A percentile compares a stretch with the other conserved stretches of the same genome.
Conservation (phyloP, 2,888 invertebrate species). For the Xestia xanthographa region DNA sequence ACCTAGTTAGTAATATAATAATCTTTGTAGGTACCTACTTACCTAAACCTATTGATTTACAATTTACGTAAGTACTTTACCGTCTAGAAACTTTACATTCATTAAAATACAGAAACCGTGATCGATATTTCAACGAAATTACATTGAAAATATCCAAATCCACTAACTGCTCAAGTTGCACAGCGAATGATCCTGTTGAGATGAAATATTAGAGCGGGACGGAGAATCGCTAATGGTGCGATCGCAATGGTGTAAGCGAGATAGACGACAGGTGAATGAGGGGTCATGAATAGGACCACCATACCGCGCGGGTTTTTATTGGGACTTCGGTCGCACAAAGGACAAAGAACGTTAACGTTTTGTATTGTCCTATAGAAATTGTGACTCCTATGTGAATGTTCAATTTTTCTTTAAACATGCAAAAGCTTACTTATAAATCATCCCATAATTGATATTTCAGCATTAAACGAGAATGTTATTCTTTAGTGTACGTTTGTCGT, state of each 20-base stretch:
- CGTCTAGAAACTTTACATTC: background rate
- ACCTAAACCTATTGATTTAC: background rate
- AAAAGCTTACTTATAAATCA: background rate
- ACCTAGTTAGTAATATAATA: too few relatives aligned
- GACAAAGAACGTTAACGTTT: slow-evolving; percentile 21
- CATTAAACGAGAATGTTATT: background rate
- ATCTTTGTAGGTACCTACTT: background rate
- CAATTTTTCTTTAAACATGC: background rate
- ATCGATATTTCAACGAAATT: slow-evolving; percentile 33
- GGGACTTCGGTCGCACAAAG: slow-evolving; percentile 7
- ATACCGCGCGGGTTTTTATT: slow-evolving; percentile 34
- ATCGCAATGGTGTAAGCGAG: slow-evolving; percentile 73
- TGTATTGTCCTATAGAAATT: background rate
- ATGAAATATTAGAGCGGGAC: slow-evolving; percentile 77
- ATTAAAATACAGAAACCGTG: background rate
- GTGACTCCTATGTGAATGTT: background rate
- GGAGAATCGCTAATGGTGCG: slow-evolving; percentile 54
- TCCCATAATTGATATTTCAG: background rate
- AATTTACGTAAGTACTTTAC: background rate
- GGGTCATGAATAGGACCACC: slow-evolving; percentile 81
- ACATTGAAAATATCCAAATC: slow-evolving; percentile 47
- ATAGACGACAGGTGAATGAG: slow-evolving; percentile 83
- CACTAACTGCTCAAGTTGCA: slow-evolving; percentile 51
- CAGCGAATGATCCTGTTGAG: slow-evolving; percentile 65
- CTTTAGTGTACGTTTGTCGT: background rate